Base-by-base conservation (phyloP, 2,888 invertebrate genomes). In the Globia sparganii region DNA sequence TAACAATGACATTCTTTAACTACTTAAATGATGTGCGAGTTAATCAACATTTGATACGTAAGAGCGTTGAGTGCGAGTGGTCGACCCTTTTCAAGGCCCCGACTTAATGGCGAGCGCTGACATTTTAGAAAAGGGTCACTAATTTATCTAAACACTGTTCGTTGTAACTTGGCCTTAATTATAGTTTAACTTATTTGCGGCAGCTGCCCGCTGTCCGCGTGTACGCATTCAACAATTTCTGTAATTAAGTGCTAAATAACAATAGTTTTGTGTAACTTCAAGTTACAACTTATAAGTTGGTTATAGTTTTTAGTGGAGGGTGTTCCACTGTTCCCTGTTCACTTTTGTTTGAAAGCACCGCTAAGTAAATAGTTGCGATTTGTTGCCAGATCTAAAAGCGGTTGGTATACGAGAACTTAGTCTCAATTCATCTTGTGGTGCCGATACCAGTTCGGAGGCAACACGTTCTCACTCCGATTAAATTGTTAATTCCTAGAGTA, bases 111-210 rank as follows among this genome's bases (percentile, higher is more conserved):
- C 87, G 88, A 90, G 88, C 87, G 94, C 93, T 95, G 96, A 95
- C 96, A 93, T 94, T 96, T 95, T 90, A 93, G 95, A 95, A 95
- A 95, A 95, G 96, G 96, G 96, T 95, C 93, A 91, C 95, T 94
- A 95, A 95, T 96, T 95, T 95, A 96, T 96, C 94, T 95, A 93
- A 95, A 94, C 95, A 93, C 90, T 92, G 93, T 88, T 85, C 74
- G 72, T 77, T 80, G 86, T 78, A 88, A 88, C 87, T 87, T 84
- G 70, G 72, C 90, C 93, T 93, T 94, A 94, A 95, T 95, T 96
- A 95, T 95, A 95, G 95, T 96, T 95, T 95, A 95, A 96, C 95
- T 95, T 95, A 94, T 94, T 94, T 92, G 91, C 89, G 90, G 88
- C 94, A 94, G 94, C 93, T 95, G 93, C 88, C 88, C 88, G 85